phyloP scores from a whole-genome alignment of 2,113 vertebrate genomes.

The Phylloscopus trochilus region DNA sequence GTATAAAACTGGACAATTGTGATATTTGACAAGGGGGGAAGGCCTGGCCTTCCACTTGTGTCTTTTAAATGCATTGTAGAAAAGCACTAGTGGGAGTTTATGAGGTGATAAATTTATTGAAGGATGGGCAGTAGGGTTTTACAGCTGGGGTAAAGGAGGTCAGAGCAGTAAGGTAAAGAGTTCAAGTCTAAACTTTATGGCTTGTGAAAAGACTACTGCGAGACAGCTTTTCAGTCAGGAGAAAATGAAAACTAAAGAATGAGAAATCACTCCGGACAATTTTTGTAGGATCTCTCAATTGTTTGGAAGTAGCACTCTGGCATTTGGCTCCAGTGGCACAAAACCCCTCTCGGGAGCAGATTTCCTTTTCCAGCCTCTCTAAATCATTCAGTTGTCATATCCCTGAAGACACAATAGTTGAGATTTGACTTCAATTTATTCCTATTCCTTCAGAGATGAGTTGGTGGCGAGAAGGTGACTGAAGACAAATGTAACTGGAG shows the following conservation, averaged over 20 bases:
- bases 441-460: constrained; percentile 7
- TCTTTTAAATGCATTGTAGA: constrained; percentile 7
- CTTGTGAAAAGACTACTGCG: constrained; percentile 72
- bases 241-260: background rate
- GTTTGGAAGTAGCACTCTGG: background rate
- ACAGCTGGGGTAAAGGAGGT: constrained; percentile 69
- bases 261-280: background rate
- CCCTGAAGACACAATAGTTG: background rate
- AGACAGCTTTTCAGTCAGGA: constrained; percentile 42
- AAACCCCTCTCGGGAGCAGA: background rate
- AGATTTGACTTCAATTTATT: constrained; percentile 40
- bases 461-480: constrained; percentile 15
- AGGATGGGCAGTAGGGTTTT: constrained; percentile 76
- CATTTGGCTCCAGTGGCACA: background rate
- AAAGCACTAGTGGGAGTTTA: constrained; percentile 61
- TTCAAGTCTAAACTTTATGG: constrained; percentile 82
- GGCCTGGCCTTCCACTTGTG: background rate
- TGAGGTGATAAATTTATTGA: constrained; percentile 80
- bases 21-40: background rate
- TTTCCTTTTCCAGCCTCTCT: background rate
- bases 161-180: constrained; percentile 73
- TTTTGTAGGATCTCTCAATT: background rate
- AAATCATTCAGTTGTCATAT: constrained; percentile 20
- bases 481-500: constrained; percentile 1
- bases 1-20: background rate